Percentiles rank a stretch among this genome's conserved stretches.
Conservation (phyloP, 2,888 invertebrate genomes). For the Drosophila merina region DNA sequence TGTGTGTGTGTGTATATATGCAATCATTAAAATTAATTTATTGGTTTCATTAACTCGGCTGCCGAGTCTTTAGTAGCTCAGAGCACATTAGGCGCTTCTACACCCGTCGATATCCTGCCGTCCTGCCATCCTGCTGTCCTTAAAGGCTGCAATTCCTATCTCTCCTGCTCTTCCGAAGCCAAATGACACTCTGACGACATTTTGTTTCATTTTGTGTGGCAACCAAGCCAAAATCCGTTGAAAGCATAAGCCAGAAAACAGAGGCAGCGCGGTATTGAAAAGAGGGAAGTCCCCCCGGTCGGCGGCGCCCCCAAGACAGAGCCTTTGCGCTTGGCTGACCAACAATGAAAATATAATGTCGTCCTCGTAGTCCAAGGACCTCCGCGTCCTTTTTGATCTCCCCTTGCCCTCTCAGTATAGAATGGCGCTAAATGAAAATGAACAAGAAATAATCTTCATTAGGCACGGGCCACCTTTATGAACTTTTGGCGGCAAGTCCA, state of each 20-base stretch:
- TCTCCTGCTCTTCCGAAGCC: conserved; percentile 44
- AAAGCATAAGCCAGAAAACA: conserved; percentile 70
- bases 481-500: conserved; percentile 60
- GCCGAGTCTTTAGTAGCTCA: conserved; percentile 63
- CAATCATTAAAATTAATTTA: conserved; percentile 81
- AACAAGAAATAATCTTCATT: conserved; percentile 77
- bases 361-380: conserved; percentile 19
- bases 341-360: conserved; percentile 76
- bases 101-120: conserved; percentile 16
- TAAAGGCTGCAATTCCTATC: conserved; percentile 50
- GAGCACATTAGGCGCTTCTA: conserved; percentile 61
- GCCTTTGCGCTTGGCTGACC: conserved; percentile 74
- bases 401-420: conserved; percentile 15
- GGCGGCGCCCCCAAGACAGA: conserved; percentile 25
- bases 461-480: conserved; percentile 53
- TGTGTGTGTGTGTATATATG: conserved; percentile 53
- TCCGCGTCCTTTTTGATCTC: neutral
- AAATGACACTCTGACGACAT: conserved; percentile 71
- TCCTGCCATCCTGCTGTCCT: conserved; percentile 2
- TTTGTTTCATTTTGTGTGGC: conserved; percentile 60
- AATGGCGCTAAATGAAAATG: conserved; percentile 66
- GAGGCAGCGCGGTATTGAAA: conserved; percentile 26
- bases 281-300: conserved; percentile 11
- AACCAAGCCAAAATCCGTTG: conserved; percentile 71
- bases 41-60: conserved; percentile 81